Base-by-base conservation (phyloP, 1,140 invertebrate species). In the Drosophila kepulauana region DNA sequence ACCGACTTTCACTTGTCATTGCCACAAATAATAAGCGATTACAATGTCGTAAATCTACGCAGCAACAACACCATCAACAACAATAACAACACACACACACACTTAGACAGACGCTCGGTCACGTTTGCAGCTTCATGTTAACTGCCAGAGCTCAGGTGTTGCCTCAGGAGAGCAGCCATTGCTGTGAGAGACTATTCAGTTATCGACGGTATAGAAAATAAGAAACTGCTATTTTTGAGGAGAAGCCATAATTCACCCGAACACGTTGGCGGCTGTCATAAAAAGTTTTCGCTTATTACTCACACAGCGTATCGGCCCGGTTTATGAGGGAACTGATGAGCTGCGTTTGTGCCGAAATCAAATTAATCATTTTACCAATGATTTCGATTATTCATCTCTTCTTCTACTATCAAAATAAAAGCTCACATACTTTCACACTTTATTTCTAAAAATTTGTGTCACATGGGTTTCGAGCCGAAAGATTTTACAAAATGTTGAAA, bases 311-410 rank as follows among this genome's bases (percentile, higher is more conserved):
- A 45, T 48, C 5, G 45, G 52, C 7, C 33, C 33, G 33, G 5
- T 33, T 33, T 33, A 10, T 2, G 8, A 10, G 35, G 35, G 1
- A 33, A 11, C 35, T 11, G 35, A 38, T 38, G 35, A 38, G 35
- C 35, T 10, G 35, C 35, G 10, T 10, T 68, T 56, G 41, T 48
- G n/a, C 48, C 63, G 49, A 73, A 69, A 86, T 86, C 75, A 70
- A 79, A 86, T 86, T 86, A 81, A 87, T 87, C 75, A 86, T 86
- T 75, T 70, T 73, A 65, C 61, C 74, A 86, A 78, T 81, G 66
- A 81, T 72, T 78, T 59, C 58, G 28, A 70, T 68, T 62, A 69
- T 77, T 80, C 62, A 45, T 15, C 7, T 16, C n/a, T 10, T 33
- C 13, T 64, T 35, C 16, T 2, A 20, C 7, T 2, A 41, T 41